These are phyloP conservation scores for Drosophila aldrichi DNA, from an alignment of 2,888 invertebrate species.

Conservation along the genomic window DNA sequence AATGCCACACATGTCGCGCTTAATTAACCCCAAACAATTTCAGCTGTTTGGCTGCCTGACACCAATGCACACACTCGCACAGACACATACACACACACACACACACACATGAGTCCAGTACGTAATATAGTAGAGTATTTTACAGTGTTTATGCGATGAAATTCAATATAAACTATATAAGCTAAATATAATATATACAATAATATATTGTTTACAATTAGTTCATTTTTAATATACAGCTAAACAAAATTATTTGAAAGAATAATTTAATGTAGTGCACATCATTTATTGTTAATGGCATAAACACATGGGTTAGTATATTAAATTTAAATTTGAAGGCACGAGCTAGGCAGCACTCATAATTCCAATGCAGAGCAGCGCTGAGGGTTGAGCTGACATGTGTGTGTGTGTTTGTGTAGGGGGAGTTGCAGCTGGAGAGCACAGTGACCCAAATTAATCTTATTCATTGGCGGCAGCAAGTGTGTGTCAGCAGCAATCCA, in stretches of 20 bases:
- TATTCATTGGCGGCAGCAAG: conserved; percentile 75
- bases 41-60: conserved; percentile 53
- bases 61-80: conserved; percentile 26
- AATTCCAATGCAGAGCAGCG: conserved; percentile 41
- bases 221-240: too few relatives aligned
- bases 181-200: too few relatives aligned
- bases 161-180: background rate
- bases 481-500: conserved; percentile 49
- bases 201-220: too few relatives aligned
- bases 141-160: conserved; percentile 23
- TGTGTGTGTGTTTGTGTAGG: background rate
- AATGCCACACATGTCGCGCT: conserved; percentile 77
- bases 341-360: conserved; percentile 46
- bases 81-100: conserved; percentile 2
- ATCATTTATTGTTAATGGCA: conserved; percentile 3
- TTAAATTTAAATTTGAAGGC: conserved; percentile 40
- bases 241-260: too few relatives aligned
- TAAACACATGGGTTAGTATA: conserved; percentile 18
- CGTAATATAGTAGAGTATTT: conserved; percentile 3
- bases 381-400: background rate
- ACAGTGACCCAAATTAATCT: conserved; percentile 82
- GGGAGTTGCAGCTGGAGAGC: conserved; percentile 22
- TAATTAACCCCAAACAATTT: conserved; percentile 82
- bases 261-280: too few relatives aligned
- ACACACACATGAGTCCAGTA: conserved; percentile 9